These are phyloP conservation scores for Ondatra zibethicus DNA, from an alignment of 2,113 vertebrate genomes.

Conservation along the genomic window DNA sequence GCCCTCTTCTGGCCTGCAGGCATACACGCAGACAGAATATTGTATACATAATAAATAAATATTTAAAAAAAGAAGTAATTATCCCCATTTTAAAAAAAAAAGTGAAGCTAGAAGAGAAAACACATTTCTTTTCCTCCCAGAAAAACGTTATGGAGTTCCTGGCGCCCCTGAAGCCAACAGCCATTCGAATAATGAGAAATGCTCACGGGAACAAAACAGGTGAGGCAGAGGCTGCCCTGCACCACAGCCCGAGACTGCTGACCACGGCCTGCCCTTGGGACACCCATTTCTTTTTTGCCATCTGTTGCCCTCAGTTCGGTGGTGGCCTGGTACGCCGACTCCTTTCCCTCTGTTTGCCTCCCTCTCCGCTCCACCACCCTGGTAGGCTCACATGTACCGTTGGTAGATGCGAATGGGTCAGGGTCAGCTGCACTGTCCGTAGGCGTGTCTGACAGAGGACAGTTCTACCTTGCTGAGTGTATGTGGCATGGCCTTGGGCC, in stretches of 20 bases:
- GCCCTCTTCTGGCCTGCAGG: too few species aligned
- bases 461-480: rapidly evolving
- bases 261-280: rapidly evolving
- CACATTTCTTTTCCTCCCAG: slow-evolving; percentile 80
- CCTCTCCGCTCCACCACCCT: rapidly evolving
- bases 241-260: rapidly evolving
- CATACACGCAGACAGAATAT: too few species aligned
- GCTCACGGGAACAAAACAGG: slow-evolving; percentile 92
- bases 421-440: neutral
- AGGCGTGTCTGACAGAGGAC: rapidly evolving
- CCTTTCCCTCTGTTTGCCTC: neutral
- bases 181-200: slow-evolving; percentile 92
- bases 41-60: too few species aligned
- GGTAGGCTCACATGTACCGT: rapidly evolving
- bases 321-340: too few species aligned
- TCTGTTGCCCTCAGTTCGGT: neutral
- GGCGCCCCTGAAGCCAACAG: slow-evolving; percentile 92
- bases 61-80: too few species aligned
- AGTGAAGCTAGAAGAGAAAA: neutral
- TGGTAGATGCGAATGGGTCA: rapidly evolving
- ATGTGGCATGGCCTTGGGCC: neutral
- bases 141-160: slow-evolving; percentile 95
- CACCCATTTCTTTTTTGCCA: rapidly evolving
- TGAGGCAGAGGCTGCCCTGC: slow-evolving; percentile 63
- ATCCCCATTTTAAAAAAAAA: too few species aligned